Conservation (phyloP, 2,113 vertebrate species). For the Rutilus rutilus region DNA sequence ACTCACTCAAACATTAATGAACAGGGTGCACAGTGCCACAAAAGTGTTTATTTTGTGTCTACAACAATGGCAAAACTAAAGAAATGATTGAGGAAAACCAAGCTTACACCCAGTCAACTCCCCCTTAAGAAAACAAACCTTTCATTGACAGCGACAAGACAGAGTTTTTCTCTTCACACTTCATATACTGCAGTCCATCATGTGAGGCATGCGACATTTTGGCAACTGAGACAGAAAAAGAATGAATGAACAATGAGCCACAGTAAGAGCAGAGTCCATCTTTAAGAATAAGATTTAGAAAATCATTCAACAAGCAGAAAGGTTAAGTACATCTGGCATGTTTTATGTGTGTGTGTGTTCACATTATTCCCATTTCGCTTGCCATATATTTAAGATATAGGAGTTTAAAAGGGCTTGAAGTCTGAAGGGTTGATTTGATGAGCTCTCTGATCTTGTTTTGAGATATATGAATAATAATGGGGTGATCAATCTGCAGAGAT, state of each 20-base stretch:
- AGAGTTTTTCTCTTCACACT: constrained; percentile 21
- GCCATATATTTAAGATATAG: no score
- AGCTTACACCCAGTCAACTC: neutral
- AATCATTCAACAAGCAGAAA: neutral
- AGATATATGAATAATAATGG: no score
- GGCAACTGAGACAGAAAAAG: constrained; percentile 29
- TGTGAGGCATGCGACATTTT: constrained; percentile 24
- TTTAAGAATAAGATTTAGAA: no score
- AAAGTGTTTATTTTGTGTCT: neutral
- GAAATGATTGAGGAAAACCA: neutral
- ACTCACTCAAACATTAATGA: no score
- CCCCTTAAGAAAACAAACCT: constrained; percentile 25
- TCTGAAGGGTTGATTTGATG: no score
- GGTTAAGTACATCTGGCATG: neutral
- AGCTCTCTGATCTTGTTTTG: no score
- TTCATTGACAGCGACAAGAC: constrained; percentile 45
- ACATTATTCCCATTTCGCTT: no score
- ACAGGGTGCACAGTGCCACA: neutral
- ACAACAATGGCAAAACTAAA: neutral
- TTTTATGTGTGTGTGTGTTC: no score
- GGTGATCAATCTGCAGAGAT: no score
- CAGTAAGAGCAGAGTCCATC: no score
- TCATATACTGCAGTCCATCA: neutral
- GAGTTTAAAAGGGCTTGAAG: no score
- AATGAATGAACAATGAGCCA: neutral